These are phyloP conservation scores for Montipora capricornis DNA, from an alignment of 64 coral and sea anemone genomes.

Conservation along the genomic window DNA sequence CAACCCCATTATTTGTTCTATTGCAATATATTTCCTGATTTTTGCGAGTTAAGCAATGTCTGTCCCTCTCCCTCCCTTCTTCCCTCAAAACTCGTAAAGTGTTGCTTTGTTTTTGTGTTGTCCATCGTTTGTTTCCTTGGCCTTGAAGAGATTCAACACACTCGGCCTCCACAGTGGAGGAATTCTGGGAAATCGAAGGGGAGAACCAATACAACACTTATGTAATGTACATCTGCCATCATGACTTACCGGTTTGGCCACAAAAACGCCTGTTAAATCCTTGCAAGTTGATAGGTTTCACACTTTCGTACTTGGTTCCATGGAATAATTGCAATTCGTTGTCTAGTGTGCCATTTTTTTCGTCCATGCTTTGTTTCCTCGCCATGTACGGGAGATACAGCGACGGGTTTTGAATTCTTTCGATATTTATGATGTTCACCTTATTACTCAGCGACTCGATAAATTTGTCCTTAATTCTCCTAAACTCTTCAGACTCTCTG, in stretches of 20 bases:
- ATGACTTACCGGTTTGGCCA: conserved; percentile 28
- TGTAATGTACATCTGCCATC: background rate
- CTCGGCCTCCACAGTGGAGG: too few species aligned
- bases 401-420: conserved; percentile 72
- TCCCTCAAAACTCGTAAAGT: too few species aligned
- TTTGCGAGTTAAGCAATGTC: too few species aligned
- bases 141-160: too few species aligned
- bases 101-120: too few species aligned
- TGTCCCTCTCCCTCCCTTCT: too few species aligned
- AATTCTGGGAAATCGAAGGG: too few species aligned
- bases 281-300: conserved; percentile 42
- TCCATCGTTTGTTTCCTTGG: too few species aligned
- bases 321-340: conserved; percentile 60
- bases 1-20: too few species aligned
- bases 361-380: conserved; percentile 53
- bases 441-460: background rate
- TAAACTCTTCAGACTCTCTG: conserved; percentile 6
- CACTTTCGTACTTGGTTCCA: conserved; percentile 33
- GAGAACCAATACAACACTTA: too few species aligned
- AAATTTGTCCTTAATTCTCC: conserved; percentile 12
- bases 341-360: conserved; percentile 23
- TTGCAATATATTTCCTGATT: too few species aligned
- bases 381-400: conserved; percentile 25
- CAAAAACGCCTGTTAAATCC: conserved; percentile 68
- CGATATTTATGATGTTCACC: conserved; percentile 19